Evolutionary conservation across 1,140 invertebrate species (phyloP), one percentile per base, ranked within the genome.

Genomic region (Microplitis mediator): DNA sequence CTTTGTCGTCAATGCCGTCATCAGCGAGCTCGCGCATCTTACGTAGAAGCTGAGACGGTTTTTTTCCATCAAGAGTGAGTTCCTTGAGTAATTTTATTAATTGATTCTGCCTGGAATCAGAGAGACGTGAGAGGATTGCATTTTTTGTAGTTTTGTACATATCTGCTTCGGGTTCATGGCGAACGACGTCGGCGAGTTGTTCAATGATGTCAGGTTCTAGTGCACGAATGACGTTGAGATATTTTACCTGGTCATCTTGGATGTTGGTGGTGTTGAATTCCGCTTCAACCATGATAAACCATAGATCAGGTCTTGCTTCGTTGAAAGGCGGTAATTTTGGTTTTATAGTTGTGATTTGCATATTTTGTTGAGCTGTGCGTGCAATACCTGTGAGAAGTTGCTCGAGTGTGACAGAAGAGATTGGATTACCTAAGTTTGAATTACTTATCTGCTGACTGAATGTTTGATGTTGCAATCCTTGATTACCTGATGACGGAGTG

Each of bases 31-130:
- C 58, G 3, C 56, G 14, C 74, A 81, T 78, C 13, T 77, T 60
- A 3, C 75, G 36, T 14, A 84, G 52, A 11, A 84, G 71, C 51
- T 81, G 77, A 0, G 79, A 74, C 23, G 75, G 79, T 13, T 74
- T 74, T 58, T 77, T 72, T 63, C 78, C 74, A 1, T 74, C 77
- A 4, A 81, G 62, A 31, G 77, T 74, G 4, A 81, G 45, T 0
- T 76, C 76, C 5, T 67, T 65, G 1, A 82, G 54, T 14, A 81
- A 67, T 65, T 79, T 78, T 56, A 74, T 67, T 0, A 81, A 35
- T 60, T 80, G 73, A 8, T 66, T 14, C 4, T 63, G 65, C 45
- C 72, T 68, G 3, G 75, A 77, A 11, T 80, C 75, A 69, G 80
- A 74, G 45, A 75, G n/a, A 5, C 70, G 14, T 6, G 31, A 31